A percentile compares a stretch with the other conserved stretches of the same genome.
These are phyloP conservation scores for Lottia scabra DNA, from an alignment of 2,888 invertebrate species.

Conservation along the genomic window DNA sequence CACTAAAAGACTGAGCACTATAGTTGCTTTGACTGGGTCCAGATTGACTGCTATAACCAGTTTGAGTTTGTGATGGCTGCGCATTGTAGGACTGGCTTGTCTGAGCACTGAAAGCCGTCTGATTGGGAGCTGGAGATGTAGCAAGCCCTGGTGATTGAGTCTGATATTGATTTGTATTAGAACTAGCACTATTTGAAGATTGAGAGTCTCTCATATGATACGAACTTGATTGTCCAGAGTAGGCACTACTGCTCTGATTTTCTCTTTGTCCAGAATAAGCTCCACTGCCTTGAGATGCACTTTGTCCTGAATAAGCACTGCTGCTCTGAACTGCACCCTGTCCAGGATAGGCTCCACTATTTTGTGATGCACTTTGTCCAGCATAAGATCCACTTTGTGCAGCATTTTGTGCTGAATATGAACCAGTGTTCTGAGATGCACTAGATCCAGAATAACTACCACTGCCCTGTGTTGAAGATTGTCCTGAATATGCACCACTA, in stretches of 20 bases:
- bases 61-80: slow-evolving; percentile 43
- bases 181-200: slow-evolving; percentile 17
- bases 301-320: too few species aligned
- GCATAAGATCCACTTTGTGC: too few species aligned
- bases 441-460: slow-evolving; percentile 9
- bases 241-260: slow-evolving; percentile 9
- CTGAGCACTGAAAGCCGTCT: slow-evolving; percentile 27
- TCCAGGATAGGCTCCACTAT: too few species aligned
- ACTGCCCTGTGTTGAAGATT: slow-evolving; percentile 13
- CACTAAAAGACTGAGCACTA: slow-evolving; percentile 20
- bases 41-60: slow-evolving; percentile 51
- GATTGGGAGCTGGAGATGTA: slow-evolving; percentile 7
- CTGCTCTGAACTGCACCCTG: too few species aligned
- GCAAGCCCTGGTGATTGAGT: slow-evolving; percentile 18
- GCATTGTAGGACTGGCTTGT: slow-evolving; percentile 27
- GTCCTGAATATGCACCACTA: slow-evolving; percentile 12
- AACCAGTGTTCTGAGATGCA: too few species aligned
- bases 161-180: slow-evolving; percentile 33
- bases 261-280: too few species aligned
- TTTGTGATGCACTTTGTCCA: too few species aligned
- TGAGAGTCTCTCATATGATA: slow-evolving; percentile 46
- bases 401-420: too few species aligned
- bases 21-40: slow-evolving; percentile 27
- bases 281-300: too few species aligned
- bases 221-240: slow-evolving; percentile 42